Percentiles rank a stretch among this genome's conserved stretches.
Evolutionary conservation across 2,888 invertebrate genomes (phyloP).

Genomic region (Trichopoda pennipes): DNA sequence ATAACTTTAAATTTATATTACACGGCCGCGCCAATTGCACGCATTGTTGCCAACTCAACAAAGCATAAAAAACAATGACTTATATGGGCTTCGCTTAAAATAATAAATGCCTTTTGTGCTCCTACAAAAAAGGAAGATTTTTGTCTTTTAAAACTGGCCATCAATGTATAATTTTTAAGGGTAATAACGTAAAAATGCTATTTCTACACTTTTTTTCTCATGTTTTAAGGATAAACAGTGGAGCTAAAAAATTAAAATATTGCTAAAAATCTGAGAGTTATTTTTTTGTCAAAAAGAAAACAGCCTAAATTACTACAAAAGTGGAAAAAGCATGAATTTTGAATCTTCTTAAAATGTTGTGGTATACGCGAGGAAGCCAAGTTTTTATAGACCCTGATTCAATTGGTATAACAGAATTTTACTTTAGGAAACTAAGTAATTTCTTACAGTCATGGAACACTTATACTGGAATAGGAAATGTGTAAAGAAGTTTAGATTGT

Average conservation of each 20-base stretch:
- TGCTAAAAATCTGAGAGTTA: too few relatives aligned
- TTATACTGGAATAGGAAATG: too few relatives aligned
- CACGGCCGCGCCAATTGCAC: constrained; percentile 54
- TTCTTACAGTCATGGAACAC: too few relatives aligned
- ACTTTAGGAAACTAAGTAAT: too few relatives aligned
- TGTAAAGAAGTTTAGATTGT: too few relatives aligned
- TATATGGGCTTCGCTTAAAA: constrained; percentile 53
- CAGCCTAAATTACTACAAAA: too few relatives aligned
- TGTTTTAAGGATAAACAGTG: constrained; percentile 41
- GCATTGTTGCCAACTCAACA: constrained; percentile 57
- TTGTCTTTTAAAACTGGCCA: constrained; percentile 57
- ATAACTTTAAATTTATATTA: constrained; percentile 70
- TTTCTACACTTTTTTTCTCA: constrained; percentile 28
- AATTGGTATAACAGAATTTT: too few relatives aligned
- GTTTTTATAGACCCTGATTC: too few relatives aligned
- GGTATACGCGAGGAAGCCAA: too few relatives aligned
- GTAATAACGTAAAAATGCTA: constrained; percentile 55
- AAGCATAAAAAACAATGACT: constrained; percentile 67
- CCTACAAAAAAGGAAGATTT: constrained; percentile 38
- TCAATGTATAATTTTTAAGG: constrained; percentile 62
- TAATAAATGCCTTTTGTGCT: constrained; percentile 23
- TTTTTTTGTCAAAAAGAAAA: too few relatives aligned
- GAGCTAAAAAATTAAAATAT: not conserved
- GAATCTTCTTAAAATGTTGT: too few relatives aligned
- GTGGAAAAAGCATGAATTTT: too few relatives aligned